Evolutionary conservation across 2,797 vertebrate species (phyloP).

Genomic region (Premnoplex brunnescens): DNA sequence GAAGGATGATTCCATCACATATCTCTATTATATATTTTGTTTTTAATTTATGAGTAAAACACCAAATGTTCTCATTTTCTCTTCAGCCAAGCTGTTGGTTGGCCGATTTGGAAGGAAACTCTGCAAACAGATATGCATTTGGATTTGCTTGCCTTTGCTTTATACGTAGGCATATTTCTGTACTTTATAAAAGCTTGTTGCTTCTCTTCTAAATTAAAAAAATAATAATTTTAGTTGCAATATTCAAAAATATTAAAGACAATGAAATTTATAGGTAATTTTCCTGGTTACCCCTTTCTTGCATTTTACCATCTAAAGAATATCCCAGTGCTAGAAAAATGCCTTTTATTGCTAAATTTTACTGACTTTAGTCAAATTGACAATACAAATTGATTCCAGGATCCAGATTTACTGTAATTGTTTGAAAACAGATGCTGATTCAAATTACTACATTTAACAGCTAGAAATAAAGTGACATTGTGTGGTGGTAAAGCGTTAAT

Average conservation of each 20-base stretch:
- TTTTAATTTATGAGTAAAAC: not conserved
- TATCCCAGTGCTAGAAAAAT: not conserved
- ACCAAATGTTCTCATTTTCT: not conserved
- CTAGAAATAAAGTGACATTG: not conserved
- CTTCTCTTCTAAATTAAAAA: not conserved
- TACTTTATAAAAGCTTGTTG: not conserved
- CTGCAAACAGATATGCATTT: not conserved
- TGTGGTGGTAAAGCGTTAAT: not conserved
- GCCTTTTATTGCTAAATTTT: not conserved
- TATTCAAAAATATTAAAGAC: not conserved
- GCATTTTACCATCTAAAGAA: not conserved
- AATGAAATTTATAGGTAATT: not conserved
- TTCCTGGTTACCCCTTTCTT: not conserved
- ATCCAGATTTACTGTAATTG: not conserved
- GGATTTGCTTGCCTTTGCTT: not conserved
- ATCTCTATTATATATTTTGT: not conserved
- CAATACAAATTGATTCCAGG: not conserved
- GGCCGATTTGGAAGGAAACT: not conserved
- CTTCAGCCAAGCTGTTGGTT: not conserved
- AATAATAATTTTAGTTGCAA: not conserved
- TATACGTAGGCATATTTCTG: not conserved
- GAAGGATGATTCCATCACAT: not conserved
- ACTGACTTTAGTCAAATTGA: not conserved
- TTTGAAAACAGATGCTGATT: slow-evolving; percentile 30
- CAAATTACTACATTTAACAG: not conserved